Evolutionary conservation across 2,888 invertebrate species (phyloP).

Genomic region (Tiliacea aurago): DNA sequence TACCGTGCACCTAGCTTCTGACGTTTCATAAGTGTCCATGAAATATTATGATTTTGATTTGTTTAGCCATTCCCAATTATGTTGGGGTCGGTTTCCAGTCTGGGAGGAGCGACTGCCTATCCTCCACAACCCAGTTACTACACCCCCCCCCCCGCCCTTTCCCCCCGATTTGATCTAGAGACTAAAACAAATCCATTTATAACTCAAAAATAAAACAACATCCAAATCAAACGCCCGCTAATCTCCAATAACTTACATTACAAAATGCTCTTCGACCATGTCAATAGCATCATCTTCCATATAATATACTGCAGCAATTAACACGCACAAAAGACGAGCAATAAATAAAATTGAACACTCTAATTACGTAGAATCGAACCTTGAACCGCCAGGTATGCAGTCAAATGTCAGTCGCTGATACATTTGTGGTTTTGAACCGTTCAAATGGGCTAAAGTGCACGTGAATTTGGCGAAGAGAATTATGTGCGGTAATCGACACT

Average conservation of each 20-base stretch:
- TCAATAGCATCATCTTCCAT: constrained; percentile 29
- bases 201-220: neutral
- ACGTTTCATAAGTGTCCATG: no score
- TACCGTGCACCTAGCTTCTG: no score
- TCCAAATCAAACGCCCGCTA: neutral
- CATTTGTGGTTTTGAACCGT: constrained; percentile 54
- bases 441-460: constrained; percentile 42
- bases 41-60: no score
- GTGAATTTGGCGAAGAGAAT: constrained; percentile 42
- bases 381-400: constrained; percentile 62
- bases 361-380: constrained; percentile 61
- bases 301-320: constrained; percentile 51
- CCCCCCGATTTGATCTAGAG: no score
- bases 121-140: no score
- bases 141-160: no score
- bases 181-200: neutral
- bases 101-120: no score
- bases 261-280: constrained; percentile 29
- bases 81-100: no score
- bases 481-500: constrained; percentile 32
- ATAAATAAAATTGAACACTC: constrained; percentile 65
- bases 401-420: constrained; percentile 60
- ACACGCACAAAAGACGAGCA: constrained; percentile 50
- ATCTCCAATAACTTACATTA: constrained; percentile 19
- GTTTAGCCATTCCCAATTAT: no score